A percentile compares a stretch with the other conserved stretches of the same genome.
Evolutionary conservation across 1,140 invertebrate genomes (phyloP).

Genomic region (Bursaphelenchus mucronatus): DNA sequence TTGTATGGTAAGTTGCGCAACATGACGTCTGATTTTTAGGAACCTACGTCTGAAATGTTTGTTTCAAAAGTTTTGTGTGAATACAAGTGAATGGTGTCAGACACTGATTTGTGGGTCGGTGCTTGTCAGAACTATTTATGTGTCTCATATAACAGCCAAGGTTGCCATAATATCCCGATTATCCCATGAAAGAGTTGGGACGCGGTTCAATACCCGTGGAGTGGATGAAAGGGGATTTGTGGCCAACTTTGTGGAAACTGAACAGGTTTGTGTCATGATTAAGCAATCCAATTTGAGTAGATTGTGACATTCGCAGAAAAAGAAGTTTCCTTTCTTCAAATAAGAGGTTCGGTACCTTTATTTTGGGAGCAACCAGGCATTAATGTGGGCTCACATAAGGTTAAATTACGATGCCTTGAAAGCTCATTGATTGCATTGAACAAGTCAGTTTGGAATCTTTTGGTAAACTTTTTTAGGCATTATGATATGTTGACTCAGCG

Average conservation of each 20-base stretch:
- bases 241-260: constrained; percentile 99
- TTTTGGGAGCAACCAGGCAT: constrained; percentile 99
- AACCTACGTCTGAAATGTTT: constrained; percentile 56
- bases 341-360: constrained; percentile 88
- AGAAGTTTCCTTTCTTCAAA: constrained; percentile 69
- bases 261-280: constrained; percentile 70
- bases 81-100: constrained; percentile 49
- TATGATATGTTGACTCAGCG: constrained; percentile 77
- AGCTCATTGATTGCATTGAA: too few species aligned
- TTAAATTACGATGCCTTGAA: not conserved
- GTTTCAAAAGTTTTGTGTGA: constrained; percentile 49
- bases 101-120: constrained; percentile 58
- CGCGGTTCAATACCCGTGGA: constrained; percentile 92
- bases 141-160: constrained; percentile 63
- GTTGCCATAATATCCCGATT: constrained; percentile 88
- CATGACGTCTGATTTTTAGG: constrained; percentile 38
- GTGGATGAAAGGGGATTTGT: constrained; percentile 97
- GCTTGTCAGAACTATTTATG: constrained; percentile 57
- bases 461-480: constrained; percentile 87
- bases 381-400: constrained; percentile 78
- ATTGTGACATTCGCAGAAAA: constrained; percentile 73
- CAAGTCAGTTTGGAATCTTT: constrained; percentile 76
- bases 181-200: constrained; percentile 91
- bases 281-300: constrained; percentile 55
- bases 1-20: constrained; percentile 37